Evolutionary conservation across 2,113 vertebrate genomes (phyloP), one percentile per base, ranked within the genome.

Genomic region (Gyps fulvus): DNA sequence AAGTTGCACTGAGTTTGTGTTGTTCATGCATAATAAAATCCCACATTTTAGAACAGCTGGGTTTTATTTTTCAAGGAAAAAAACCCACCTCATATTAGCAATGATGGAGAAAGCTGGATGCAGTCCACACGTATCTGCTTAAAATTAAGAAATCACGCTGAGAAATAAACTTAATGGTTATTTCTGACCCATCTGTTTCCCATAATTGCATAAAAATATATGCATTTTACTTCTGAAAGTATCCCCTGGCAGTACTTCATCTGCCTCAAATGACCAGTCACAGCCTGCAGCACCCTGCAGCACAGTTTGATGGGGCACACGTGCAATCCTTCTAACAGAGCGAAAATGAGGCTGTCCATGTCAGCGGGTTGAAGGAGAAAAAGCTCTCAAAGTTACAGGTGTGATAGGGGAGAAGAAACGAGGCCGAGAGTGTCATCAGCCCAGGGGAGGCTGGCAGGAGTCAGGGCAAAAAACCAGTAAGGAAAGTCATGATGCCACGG

Each of bases 11-110:
- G 58, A 80, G 13, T 58, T 89, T 74, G 10, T 85, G 9, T 38
- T 78, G 27, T 27, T 83, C 82, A 80, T 80, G 59, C 42, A 93
- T 80, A 83, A 54, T 77, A 84, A 94, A 94, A 78, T 27, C 38
- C 22, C 40, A 55, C 11, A 62, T 74, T 71, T 93, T 42, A 71
- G 20, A 93, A 74, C 27, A 87, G n/a, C 63, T 77, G 45, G 21
- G 38, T 69, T 89, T 89, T 78, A 62, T 45, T 78, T 94, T 89
- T 54, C 3, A 3, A 36, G 43, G 1, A 40, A 47, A 78, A 74
- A 55, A 9, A 1, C 0, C 0, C 7, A 72, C 54, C 25, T 54
- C 11, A 15, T 18, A 65, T 36, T 45, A 86, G 7, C 22, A 93
- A 15, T 63, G 18, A 71, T 43, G 18, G 31, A 59, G 42, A 66